Percentiles rank a stretch among this genome's conserved stretches.
Conservation (phyloP, 2,797 vertebrate species). For the Chiroxiphia lanceolata region DNA sequence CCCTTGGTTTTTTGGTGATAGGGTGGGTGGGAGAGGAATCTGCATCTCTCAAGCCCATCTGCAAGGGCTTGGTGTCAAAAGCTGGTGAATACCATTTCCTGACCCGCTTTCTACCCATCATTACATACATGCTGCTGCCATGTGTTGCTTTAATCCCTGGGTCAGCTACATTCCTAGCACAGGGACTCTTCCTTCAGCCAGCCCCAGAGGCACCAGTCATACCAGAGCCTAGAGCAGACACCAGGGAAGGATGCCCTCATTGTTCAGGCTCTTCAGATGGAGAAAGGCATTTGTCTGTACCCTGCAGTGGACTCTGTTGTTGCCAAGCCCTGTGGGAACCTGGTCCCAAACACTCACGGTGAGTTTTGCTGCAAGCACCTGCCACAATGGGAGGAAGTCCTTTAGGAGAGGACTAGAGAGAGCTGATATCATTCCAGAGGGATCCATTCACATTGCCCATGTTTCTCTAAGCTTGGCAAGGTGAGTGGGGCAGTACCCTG, state of each 20-base stretch:
- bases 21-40: background rate
- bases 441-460: fast-evolving
- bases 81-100: background rate
- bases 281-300: background rate
- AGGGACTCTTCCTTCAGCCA: background rate
- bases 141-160: background rate
- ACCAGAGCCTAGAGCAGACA: background rate
- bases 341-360: background rate
- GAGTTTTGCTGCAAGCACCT: background rate
- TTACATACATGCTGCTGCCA: background rate
- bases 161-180: background rate
- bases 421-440: background rate
- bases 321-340: background rate
- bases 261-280: background rate
- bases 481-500: background rate
- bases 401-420: background rate
- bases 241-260: background rate
- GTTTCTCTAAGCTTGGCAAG: background rate
- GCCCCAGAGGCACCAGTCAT: background rate
- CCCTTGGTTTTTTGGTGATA: background rate
- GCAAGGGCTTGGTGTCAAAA: background rate
- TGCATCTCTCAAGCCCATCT: background rate
- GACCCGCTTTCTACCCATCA: background rate
- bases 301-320: background rate
- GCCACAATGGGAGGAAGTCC: background rate